phyloP scores from a whole-genome alignment of 2,113 vertebrate genomes.

The Melanocharis versteri region DNA sequence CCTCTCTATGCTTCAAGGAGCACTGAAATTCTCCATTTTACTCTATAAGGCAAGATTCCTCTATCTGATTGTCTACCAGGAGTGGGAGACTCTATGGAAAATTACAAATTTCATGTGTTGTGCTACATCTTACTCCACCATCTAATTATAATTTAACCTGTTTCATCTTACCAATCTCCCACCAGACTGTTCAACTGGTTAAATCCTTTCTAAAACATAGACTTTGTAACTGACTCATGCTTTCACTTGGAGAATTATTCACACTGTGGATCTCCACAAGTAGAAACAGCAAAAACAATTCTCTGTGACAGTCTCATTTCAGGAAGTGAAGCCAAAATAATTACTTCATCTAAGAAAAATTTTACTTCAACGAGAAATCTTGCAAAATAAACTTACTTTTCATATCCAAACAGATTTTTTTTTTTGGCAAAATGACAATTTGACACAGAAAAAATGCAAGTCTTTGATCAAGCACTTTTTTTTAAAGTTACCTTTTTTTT shows the following conservation, averaged over 20 bases:
- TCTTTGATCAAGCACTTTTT: not conserved
- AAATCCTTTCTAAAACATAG: not conserved
- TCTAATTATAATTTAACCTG: not conserved
- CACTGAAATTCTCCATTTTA: not conserved
- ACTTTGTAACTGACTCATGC: not conserved
- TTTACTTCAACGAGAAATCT: not conserved
- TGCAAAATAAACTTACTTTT: not conserved
- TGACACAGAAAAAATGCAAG: not conserved
- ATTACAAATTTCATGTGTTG: not conserved
- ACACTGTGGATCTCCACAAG: not conserved
- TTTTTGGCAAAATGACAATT: not conserved
- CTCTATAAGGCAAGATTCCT: not conserved
- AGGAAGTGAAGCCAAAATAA: not conserved
- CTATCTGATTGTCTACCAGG: not conserved
- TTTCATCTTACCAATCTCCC: not conserved
- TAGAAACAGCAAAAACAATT: not conserved
- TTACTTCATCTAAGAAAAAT: not conserved
- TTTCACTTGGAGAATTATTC: not conserved
- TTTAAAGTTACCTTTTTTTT: not conserved
- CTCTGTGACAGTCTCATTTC: not conserved
- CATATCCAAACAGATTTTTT: not conserved
- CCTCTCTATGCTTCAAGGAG: not conserved
- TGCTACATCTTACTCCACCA: not conserved
- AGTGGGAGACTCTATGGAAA: not conserved
- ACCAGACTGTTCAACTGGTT: not conserved